Conservation (phyloP, 2,888 invertebrate species). For the Himalopsyche kuldschensis region DNA sequence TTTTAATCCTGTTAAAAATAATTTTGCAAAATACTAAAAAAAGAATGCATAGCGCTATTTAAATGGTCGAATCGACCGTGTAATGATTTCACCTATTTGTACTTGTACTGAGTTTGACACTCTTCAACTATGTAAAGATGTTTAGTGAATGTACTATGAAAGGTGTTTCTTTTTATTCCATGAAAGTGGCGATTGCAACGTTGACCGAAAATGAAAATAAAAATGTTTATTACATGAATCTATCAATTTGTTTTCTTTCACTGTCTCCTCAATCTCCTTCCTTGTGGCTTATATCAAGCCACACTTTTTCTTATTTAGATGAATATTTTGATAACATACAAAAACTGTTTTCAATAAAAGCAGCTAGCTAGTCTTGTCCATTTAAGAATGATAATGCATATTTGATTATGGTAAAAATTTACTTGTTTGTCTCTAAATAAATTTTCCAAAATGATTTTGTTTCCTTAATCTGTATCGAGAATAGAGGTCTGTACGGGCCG, state of each 20-base stretch:
- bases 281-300: no score
- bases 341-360: no score
- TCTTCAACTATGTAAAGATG: background rate
- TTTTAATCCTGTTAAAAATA: conserved; percentile 19
- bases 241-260: background rate
- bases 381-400: no score
- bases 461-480: no score
- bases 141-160: background rate
- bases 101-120: background rate
- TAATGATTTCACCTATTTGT: background rate
- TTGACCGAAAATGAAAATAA: conserved; percentile 1
- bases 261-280: background rate
- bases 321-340: no score
- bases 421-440: no score
- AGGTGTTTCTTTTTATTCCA: background rate
- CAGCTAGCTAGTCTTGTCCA: no score
- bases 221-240: background rate
- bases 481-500: no score
- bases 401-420: no score
- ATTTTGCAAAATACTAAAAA: conserved; percentile 22
- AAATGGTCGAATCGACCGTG: background rate
- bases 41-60: background rate
- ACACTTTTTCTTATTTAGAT: no score
- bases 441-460: no score
- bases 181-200: background rate